Conservation (phyloP, 2,797 vertebrate species). For the Centropyge bicolor region DNA sequence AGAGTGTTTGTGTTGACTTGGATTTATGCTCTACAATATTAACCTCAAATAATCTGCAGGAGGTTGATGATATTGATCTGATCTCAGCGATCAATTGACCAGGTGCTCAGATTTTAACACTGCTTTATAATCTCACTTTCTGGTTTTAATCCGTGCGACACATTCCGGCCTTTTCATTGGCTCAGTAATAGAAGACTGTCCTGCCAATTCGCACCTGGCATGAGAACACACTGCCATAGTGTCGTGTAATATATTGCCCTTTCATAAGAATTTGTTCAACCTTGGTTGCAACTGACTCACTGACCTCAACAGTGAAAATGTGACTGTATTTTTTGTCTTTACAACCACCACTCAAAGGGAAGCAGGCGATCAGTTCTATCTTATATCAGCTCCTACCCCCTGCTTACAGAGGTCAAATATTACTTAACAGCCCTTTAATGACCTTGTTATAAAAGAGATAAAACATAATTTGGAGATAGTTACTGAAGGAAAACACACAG, state of each 20-base stretch:
- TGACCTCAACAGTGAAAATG: not conserved
- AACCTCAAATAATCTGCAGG: constrained; percentile 1
- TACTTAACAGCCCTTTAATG: constrained; percentile 25
- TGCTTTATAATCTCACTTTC: constrained; percentile 4
- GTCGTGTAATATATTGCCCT: not conserved
- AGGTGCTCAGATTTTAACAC: constrained; percentile 3
- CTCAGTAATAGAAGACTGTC: constrained; percentile 4
- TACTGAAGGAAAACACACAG: constrained; percentile 60
- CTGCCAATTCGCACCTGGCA: constrained; percentile 1
- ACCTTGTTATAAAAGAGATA: constrained; percentile 37
- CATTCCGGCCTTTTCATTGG: not conserved
- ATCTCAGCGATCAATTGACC: constrained; percentile 6
- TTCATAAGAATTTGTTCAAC: constrained; percentile 7
- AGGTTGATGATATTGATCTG: constrained; percentile 13
- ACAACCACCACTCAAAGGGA: not conserved
- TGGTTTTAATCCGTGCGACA: not conserved
- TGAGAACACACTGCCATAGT: not conserved
- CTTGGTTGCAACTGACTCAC: not conserved
- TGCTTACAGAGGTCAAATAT: constrained; percentile 6
- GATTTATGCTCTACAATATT: not conserved
- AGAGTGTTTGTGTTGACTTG: not conserved
- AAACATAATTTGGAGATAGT: constrained; percentile 53
- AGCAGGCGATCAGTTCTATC: not conserved
- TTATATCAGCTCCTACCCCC: not conserved
- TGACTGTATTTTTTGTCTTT: constrained; percentile 2